These are phyloP conservation scores for Glareola pratincola DNA, from an alignment of 2,113 vertebrate genomes.

Conservation along the genomic window DNA sequence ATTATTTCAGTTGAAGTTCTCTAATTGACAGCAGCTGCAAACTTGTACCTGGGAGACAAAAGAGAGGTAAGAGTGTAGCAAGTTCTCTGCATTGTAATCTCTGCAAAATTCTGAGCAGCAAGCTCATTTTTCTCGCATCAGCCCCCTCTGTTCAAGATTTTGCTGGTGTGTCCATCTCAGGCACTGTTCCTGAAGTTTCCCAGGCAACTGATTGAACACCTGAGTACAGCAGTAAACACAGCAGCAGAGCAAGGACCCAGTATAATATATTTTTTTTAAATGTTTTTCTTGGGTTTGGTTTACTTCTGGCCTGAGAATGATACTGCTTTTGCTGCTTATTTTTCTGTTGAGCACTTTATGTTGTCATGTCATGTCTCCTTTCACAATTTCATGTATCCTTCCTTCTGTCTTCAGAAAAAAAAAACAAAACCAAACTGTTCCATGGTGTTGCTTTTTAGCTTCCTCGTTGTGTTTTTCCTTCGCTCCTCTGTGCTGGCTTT, in stretches of 20 bases:
- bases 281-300: not conserved
- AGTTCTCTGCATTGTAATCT: not conserved
- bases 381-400: not conserved
- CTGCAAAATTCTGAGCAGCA: not conserved
- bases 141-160: not conserved
- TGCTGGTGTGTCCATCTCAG: not conserved
- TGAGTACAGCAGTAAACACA: not conserved
- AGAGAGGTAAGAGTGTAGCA: not conserved
- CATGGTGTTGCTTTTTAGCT: not conserved
- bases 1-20: not conserved
- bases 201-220: slow-evolving; percentile 40
- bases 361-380: not conserved
- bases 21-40: not conserved
- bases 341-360: not conserved
- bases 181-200: slow-evolving; percentile 27
- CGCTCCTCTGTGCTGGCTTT: not conserved
- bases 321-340: not conserved
- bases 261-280: not conserved
- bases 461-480: not conserved
- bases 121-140: not conserved
- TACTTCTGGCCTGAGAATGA: not conserved
- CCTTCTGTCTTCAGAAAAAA: not conserved
- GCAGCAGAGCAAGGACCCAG: not conserved
- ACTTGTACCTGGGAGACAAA: not conserved
- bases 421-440: not conserved